These are phyloP conservation scores for Tachyglossus aculeatus DNA, from an alignment of 2,797 vertebrate species.

Conservation along the genomic window DNA sequence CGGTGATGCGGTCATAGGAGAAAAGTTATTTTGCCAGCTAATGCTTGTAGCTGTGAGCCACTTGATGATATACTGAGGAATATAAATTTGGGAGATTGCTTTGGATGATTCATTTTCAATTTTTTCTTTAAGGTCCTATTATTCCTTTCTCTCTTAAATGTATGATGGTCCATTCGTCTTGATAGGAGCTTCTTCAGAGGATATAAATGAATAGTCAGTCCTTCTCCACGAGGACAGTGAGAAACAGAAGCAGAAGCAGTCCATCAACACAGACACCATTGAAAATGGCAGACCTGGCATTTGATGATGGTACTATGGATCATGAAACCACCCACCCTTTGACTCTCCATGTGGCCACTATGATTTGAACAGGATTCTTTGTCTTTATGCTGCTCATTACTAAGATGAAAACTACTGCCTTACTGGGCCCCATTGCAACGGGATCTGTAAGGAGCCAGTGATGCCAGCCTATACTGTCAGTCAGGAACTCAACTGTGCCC, in stretches of 20 bases:
- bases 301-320: constrained; percentile 59
- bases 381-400: background rate
- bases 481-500: no score
- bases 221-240: constrained; percentile 55
- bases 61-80: constrained; percentile 22
- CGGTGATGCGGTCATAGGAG: constrained; percentile 38
- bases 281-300: constrained; percentile 39
- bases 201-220: constrained; percentile 61
- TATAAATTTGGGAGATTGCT: constrained; percentile 53
- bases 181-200: constrained; percentile 37
- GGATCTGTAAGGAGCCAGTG: no score
- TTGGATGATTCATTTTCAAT: constrained; percentile 56
- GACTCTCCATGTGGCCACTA: background rate
- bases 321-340: background rate
- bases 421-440: background rate
- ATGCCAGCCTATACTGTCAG: no score
- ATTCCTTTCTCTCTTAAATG: constrained; percentile 36
- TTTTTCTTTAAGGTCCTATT: constrained; percentile 31
- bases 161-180: constrained; percentile 41
- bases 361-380: background rate
- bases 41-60: constrained; percentile 65
- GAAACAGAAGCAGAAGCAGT: constrained; percentile 54
- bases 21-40: constrained; percentile 67
- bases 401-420: background rate
- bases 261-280: constrained; percentile 28